phyloP scores from a whole-genome alignment of 2,113 vertebrate species.

The Brienomyrus brachyistius region DNA sequence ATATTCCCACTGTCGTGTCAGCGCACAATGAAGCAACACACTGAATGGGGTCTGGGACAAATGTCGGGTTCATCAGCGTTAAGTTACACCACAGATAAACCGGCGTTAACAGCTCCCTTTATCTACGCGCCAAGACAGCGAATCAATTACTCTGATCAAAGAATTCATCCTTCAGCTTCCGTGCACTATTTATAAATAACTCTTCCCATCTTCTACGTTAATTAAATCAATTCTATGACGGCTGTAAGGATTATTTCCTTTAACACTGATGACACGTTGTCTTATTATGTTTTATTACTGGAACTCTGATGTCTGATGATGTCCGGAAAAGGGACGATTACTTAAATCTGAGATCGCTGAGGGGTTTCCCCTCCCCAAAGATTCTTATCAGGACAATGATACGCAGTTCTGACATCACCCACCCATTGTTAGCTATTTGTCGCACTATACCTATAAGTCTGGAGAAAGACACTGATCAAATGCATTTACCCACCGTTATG shows the following conservation, averaged over 20 bases:
- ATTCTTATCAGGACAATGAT: neutral
- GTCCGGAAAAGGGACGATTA: neutral
- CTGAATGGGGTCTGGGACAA: slow-evolving; percentile 57
- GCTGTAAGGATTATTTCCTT: neutral
- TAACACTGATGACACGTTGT: neutral
- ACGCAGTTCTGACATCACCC: neutral
- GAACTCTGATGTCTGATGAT: neutral
- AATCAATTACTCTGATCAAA: slow-evolving; percentile 68
- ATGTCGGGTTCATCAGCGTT: slow-evolving; percentile 50
- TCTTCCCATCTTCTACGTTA: slow-evolving; percentile 28
- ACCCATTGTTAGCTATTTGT: neutral
- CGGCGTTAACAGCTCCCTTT: slow-evolving; percentile 72
- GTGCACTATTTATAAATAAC: slow-evolving; percentile 38
- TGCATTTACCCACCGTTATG: neutral
- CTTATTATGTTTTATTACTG: neutral
- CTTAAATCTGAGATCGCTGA: neutral
- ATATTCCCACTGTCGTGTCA: slow-evolving; percentile 56
- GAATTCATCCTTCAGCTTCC: slow-evolving; percentile 37
- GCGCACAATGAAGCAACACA: slow-evolving; percentile 55
- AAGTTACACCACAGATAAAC: slow-evolving; percentile 62
- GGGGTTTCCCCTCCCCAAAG: neutral
- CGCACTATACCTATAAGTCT: neutral
- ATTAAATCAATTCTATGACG: slow-evolving; percentile 8
- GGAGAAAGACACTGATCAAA: neutral
- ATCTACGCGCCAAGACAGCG: slow-evolving; percentile 58